Evolutionary conservation across 2,797 vertebrate genomes (phyloP).

Genomic region (Orestias chungarensis): DNA sequence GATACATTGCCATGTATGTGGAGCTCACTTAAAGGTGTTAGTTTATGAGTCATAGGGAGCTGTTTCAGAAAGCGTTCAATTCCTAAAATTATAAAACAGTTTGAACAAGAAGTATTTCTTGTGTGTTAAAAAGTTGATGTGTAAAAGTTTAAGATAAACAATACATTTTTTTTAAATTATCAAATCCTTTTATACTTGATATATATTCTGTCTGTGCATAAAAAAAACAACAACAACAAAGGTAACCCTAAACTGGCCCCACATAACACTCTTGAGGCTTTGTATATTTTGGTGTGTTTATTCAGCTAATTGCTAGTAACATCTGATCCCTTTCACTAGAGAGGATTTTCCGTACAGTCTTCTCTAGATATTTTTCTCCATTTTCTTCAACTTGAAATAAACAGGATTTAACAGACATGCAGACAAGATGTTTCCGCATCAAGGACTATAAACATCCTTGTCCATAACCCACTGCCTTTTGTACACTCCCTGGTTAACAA

Average conservation of each 20-base stretch:
- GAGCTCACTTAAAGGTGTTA: slow-evolving; percentile 51
- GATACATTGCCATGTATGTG: slow-evolving; percentile 55
- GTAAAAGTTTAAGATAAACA: slow-evolving; percentile 19
- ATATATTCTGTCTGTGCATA: background rate
- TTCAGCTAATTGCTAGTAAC: background rate
- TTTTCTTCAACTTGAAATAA: background rate
- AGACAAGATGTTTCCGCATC: background rate
- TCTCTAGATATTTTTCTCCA: background rate
- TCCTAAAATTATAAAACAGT: background rate
- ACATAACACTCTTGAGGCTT: background rate
- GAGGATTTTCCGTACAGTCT: too few relatives aligned
- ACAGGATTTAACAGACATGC: background rate
- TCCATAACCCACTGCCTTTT: background rate
- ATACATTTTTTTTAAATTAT: too few relatives aligned
- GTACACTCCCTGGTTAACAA: background rate
- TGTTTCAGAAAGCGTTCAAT: background rate
- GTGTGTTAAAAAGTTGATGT: slow-evolving; percentile 37
- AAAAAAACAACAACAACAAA: background rate
- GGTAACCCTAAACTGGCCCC: background rate
- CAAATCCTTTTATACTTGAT: background rate
- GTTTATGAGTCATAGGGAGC: slow-evolving; percentile 27
- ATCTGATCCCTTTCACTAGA: background rate
- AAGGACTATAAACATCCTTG: background rate
- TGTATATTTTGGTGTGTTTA: background rate
- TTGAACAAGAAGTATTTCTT: slow-evolving; percentile 24